A percentile compares a stretch with the other conserved stretches of the same genome.
Evolutionary conservation across 2,888 invertebrate species (phyloP).

Genomic region (Hydropsyche betteni): DNA sequence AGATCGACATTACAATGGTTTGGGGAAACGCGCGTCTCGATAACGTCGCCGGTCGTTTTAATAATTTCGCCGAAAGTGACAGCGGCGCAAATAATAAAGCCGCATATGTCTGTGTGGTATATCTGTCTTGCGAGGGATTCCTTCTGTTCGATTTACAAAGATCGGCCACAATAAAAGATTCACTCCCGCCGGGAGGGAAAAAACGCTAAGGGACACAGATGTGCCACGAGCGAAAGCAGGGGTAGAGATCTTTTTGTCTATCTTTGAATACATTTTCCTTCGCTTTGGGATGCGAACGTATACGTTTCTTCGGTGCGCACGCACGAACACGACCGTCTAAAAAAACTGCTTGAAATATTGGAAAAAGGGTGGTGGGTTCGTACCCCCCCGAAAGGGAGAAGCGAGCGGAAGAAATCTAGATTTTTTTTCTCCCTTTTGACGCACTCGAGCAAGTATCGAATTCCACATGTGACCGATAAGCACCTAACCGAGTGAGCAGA

Average conservation of each 20-base stretch:
- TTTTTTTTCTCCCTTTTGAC: slow-evolving; percentile 28
- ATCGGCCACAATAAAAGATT: slow-evolving; percentile 40
- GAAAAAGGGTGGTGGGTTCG: slow-evolving; percentile 24
- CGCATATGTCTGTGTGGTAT: slow-evolving; percentile 2
- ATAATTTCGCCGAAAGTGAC: too few species aligned
- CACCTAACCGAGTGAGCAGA: slow-evolving; percentile 36
- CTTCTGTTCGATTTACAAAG: slow-evolving; percentile 27
- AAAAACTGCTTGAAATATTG: slow-evolving; percentile 44
- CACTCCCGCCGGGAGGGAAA: slow-evolving; percentile 22
- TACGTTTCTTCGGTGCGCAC: neutral
- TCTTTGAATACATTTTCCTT: slow-evolving; percentile 39
- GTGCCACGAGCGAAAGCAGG: neutral
- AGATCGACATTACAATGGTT: neutral
- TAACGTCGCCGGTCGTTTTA: too few species aligned
- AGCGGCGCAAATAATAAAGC: too few species aligned
- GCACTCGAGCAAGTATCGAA: slow-evolving; percentile 28
- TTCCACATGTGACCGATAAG: slow-evolving; percentile 42
- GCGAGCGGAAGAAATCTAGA: slow-evolving; percentile 27
- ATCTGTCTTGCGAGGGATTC: neutral
- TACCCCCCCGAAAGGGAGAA: slow-evolving; percentile 11
- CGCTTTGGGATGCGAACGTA: neutral
- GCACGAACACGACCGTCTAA: neutral
- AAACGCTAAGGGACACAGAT: slow-evolving; percentile 31
- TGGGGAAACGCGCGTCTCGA: too few species aligned
- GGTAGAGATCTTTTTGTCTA: slow-evolving; percentile 36